A percentile compares a stretch with the other conserved stretches of the same genome.
phyloP scores from a whole-genome alignment of 2,797 vertebrate species.

The Megaceryle alcyon region DNA sequence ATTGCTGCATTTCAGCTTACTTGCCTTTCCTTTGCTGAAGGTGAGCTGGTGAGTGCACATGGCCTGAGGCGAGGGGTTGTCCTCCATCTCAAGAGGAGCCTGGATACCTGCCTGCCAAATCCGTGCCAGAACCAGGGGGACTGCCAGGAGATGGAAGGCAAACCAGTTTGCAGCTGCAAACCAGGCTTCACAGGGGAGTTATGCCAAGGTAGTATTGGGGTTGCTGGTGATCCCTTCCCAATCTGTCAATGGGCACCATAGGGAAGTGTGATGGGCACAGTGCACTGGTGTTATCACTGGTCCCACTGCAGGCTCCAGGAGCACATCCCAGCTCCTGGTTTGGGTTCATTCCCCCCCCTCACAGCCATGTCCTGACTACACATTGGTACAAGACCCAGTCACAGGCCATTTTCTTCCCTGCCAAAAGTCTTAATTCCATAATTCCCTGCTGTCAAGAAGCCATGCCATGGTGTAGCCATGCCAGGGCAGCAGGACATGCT shows the following conservation, averaged over 20 bases:
- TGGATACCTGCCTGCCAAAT: neutral
- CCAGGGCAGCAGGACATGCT: neutral
- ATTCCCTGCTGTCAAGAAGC: neutral
- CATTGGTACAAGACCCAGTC: neutral
- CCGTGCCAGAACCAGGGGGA: slow-evolving; percentile 50
- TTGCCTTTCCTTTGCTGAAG: neutral
- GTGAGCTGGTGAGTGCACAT: neutral
- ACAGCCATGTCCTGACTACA: neutral
- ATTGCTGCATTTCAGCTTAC: neutral
- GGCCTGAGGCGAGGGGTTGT: neutral
- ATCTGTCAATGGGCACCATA: neutral
- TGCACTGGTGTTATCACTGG: neutral
- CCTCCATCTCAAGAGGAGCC: neutral
- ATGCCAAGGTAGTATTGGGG: slow-evolving; percentile 60
- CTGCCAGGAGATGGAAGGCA: neutral
- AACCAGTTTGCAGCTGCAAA: slow-evolving; percentile 52
- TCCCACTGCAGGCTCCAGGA: neutral
- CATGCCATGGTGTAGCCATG: fast-evolving
- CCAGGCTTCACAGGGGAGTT: slow-evolving; percentile 46
- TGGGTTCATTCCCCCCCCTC: neutral
- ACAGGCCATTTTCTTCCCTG: neutral
- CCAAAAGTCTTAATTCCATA: neutral
- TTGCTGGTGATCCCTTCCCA: neutral
- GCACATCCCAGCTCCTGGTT: neutral
- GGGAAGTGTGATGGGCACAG: neutral